Conservation (phyloP, 2,888 invertebrate genomes). For the Drosophila falleni region DNA sequence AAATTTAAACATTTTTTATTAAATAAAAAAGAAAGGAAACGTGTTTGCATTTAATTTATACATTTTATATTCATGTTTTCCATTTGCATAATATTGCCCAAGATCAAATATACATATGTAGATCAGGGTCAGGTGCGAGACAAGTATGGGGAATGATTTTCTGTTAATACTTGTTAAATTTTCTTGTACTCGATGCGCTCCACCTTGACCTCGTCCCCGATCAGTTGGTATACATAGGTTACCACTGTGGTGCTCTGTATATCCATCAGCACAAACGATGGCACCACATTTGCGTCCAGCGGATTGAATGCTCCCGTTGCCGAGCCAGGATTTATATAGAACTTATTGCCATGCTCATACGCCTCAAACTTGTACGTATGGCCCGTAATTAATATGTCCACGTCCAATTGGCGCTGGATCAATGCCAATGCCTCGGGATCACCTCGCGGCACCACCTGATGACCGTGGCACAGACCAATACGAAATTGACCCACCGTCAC, state of each 20-base stretch:
- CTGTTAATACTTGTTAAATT: conserved; percentile 86
- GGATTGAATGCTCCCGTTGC: conserved; percentile 99
- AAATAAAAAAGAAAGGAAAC: conserved; percentile 66
- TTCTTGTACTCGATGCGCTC: conserved; percentile 99
- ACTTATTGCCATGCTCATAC: conserved; percentile 99
- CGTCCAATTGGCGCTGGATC: conserved; percentile 98
- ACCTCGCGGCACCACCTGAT: conserved; percentile 96
- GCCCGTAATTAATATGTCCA: conserved; percentile 99
- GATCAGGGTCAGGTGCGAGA: conserved; percentile 34
- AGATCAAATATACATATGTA: conserved; percentile 44
- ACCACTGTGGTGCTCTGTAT: conserved; percentile 99
- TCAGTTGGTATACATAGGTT: conserved; percentile 98
- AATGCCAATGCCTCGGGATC: conserved; percentile 97
- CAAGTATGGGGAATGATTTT: conserved; percentile 54
- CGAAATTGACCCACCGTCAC: conserved; percentile 99
- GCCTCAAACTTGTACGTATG: conserved; percentile 99
- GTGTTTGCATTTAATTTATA: conserved; percentile 65
- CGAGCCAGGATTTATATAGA: conserved; percentile 99
- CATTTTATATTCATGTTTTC: conserved; percentile 30
- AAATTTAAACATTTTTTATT: conserved; percentile 81
- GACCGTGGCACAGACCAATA: conserved; percentile 98
- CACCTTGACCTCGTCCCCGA: conserved; percentile 99
- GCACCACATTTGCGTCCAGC: conserved; percentile 94
- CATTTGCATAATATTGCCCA: conserved; percentile 58
- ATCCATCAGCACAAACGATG: conserved; percentile 99